Base-by-base conservation (phyloP, 2,888 invertebrate species). In the Parelbella ahira region DNA sequence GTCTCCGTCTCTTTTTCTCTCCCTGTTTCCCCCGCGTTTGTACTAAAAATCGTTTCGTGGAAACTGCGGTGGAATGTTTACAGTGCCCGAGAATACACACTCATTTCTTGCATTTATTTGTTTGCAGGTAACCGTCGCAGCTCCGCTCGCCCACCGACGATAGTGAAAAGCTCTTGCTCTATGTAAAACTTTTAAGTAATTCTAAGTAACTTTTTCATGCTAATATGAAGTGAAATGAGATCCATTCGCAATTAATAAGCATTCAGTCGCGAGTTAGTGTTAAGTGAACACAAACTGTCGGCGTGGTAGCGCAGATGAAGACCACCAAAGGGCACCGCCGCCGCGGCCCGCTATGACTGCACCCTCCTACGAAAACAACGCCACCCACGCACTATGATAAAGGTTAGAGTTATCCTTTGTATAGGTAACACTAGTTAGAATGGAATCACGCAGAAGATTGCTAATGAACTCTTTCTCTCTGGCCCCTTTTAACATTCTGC, bases 381-480 rank as follows among this genome's bases (percentile, higher is more conserved):
- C 28, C 42, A 19, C 24, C 51, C n/a, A 32, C 49, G 49, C 49
- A 49, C 45, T 56, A 54, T 56, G 56, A 56, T 53, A 49, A 47
- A 48, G 56, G 56, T 56, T 15, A 4, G 15, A 15, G 4, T 15
- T 15, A 15, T 15, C 2, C 3, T 15, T 3, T 15, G 15, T 15
- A 15, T 15, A 15, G 4, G 4, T 15, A 15, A 15, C 2, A 3
- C n/a, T n/a, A n/a, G n/a, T n/a, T n/a, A n/a, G 4, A 15, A 15
- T 15, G 4, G 4, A 15, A 15, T 15, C 3, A 15, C 3, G 2
- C 15, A 4, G 2, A 2, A 15, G 2, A 15, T 15, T 3, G 2
- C 2, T 15, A 15, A 15, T 15, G 15, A 3, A 15, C 4, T 15
- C 2, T 15, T 3, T 15, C 4, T 15, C 4, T 15, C 2, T 15